Evolutionary conservation across 2,888 invertebrate species (phyloP).

Genomic region (Esperia sulphurella): DNA sequence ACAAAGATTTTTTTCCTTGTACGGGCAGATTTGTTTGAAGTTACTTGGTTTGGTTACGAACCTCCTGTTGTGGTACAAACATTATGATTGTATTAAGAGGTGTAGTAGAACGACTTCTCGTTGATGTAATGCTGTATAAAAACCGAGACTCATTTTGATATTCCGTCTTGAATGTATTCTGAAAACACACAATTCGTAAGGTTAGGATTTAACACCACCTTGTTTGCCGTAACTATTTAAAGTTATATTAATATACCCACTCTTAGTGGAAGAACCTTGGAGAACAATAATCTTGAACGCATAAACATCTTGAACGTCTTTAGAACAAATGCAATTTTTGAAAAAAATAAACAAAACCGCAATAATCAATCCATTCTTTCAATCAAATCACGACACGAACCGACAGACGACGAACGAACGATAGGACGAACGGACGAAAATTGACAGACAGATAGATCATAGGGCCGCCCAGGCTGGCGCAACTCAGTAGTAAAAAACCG

Average conservation of each 20-base stretch:
- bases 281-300: conserved; percentile 58
- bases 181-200: conserved; percentile 38
- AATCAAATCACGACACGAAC: background rate
- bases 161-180: conserved; percentile 59
- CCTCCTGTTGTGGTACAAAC: conserved; percentile 99
- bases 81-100: conserved; percentile 95
- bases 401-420: background rate
- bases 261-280: conserved; percentile 50
- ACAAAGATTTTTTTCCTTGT: too few relatives aligned
- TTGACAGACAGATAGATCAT: too few relatives aligned
- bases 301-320: conserved; percentile 57
- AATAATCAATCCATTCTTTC: conserved; percentile 31
- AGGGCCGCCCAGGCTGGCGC: too few relatives aligned
- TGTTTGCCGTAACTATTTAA: conserved; percentile 16
- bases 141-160: conserved; percentile 61
- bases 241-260: conserved; percentile 31
- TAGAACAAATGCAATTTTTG: conserved; percentile 12
- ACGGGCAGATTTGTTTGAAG: background rate
- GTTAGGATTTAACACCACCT: conserved; percentile 23
- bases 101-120: conserved; percentile 78
- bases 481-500: too few relatives aligned
- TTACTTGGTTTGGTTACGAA: conserved; percentile 33
- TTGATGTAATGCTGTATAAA: conserved; percentile 51
- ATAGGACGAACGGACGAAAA: background rate
- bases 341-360: conserved; percentile 3